Evolutionary conservation across 2,113 vertebrate genomes (phyloP), one percentile per base, ranked within the genome.

Genomic region (Podarcis raffonei): DNA sequence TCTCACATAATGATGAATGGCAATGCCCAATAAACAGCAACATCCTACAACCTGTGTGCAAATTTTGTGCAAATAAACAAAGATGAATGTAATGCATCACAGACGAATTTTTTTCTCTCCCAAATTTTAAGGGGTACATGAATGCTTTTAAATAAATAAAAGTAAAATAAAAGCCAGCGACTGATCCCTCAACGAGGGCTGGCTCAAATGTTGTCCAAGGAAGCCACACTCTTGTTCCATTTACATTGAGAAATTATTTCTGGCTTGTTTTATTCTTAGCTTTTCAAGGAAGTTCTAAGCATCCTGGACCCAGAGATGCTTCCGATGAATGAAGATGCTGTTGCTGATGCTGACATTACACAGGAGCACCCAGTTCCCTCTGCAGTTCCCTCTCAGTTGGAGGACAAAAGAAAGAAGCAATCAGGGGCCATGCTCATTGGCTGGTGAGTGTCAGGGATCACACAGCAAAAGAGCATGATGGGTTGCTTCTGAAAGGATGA

Each of bases 241-340:
- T 48, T 23, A 13, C 32, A 27, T 1, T 13, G 9, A 3, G 8
- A 7, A 81, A 32, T 3, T 1, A 6, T 11, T 72, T 7, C 4
- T 66, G 39, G 42, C 18, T 80, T 77, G 11, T 30, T 57, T n/a
- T 92, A 42, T 87, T 62, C 87, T 32, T 89, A 98, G 97, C 93
- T 98, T 87, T 97, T 97, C 90, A 65, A 96, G 59, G 94, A 97
- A 78, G 96, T 97, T 48, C 87, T 97, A 76, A 95, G 94, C 18
- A 62, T 97, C 78, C 90, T 97, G 39, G 96, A 97, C 83, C 97
- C 97, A 22, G 94, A 97, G 37, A 93, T 94, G 94, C 89, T 87
- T 16, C 62, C 94, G 83, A 91, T 90, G 68, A 92, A 90, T 74
- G 22, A 62, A 85, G 69, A 53, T 30, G 48, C 12, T 53, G 48